Evolutionary conservation across 2,797 vertebrate species (phyloP).

Genomic region (Hephaestus fuliginosus): DNA sequence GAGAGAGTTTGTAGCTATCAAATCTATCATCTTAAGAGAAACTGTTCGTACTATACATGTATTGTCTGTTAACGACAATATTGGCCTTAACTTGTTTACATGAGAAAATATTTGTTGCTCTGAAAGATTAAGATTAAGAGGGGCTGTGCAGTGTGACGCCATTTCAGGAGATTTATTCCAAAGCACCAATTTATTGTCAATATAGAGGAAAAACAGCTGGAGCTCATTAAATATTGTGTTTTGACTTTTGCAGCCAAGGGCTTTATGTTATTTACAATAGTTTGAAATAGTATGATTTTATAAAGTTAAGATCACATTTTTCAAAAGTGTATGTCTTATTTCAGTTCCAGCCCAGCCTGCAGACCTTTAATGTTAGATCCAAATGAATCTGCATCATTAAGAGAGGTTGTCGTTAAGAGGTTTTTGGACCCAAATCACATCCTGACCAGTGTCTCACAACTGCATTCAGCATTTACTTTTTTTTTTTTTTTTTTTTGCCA

Average conservation of each 20-base stretch:
- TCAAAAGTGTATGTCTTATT: constrained; percentile 51
- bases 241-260: constrained; percentile 70
- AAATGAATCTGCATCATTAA: constrained; percentile 22
- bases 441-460: constrained; percentile 43
- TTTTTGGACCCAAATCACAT: constrained; percentile 36
- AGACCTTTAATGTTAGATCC: constrained; percentile 27
- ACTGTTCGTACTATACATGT: constrained; percentile 53
- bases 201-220: constrained; percentile 28
- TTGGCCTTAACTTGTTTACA: constrained; percentile 85
- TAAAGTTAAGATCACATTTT: constrained; percentile 37
- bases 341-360: constrained; percentile 18
- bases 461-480: constrained; percentile 50
- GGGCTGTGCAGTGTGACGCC: constrained; percentile 59
- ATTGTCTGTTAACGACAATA: constrained; percentile 63
- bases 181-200: constrained; percentile 52
- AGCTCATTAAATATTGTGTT: constrained; percentile 20
- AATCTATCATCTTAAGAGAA: constrained; percentile 46
- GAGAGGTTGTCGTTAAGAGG: constrained; percentile 16
- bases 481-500: constrained; percentile 79
- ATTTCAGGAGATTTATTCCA: constrained; percentile 62
- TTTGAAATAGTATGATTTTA: constrained; percentile 47
- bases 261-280: constrained; percentile 50
- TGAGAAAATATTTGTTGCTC: constrained; percentile 52
- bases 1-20: constrained; percentile 69
- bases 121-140: constrained; percentile 48